Conservation (phyloP, 2,888 invertebrate genomes). For the Drosophila merina region DNA sequence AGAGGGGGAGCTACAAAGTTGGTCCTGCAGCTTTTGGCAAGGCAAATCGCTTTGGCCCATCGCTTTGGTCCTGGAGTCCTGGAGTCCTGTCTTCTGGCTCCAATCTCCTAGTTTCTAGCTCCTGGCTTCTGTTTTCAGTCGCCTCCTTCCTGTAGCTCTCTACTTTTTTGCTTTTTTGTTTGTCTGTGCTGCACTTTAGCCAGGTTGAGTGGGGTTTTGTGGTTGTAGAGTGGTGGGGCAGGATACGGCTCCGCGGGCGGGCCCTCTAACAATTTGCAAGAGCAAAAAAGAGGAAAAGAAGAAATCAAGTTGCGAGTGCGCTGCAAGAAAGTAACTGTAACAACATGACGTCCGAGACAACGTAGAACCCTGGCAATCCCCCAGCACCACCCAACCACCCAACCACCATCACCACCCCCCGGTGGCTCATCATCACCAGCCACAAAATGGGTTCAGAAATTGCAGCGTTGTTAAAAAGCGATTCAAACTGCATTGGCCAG, state of each 20-base stretch:
- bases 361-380: slow-evolving; percentile 26
- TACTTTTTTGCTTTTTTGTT: slow-evolving; percentile 17
- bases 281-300: slow-evolving; percentile 35
- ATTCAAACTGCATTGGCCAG: slow-evolving; percentile 66
- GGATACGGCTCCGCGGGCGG: slow-evolving; percentile 55
- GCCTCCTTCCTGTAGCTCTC: slow-evolving; percentile 29
- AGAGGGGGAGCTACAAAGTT: slow-evolving; percentile 64
- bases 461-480: slow-evolving; percentile 81
- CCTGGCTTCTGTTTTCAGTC: slow-evolving; percentile 33
- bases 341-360: slow-evolving; percentile 70
- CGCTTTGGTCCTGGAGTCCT: slow-evolving; percentile 27
- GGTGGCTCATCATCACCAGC: slow-evolving; percentile 42
- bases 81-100: slow-evolving; percentile 15
- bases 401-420: slow-evolving; percentile 7
- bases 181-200: slow-evolving; percentile 48
- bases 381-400: slow-evolving; percentile 3
- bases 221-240: slow-evolving; percentile 1
- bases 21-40: slow-evolving; percentile 77
- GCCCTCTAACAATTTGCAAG: slow-evolving; percentile 68
- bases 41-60: slow-evolving; percentile 74
- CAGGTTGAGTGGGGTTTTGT: slow-evolving; percentile 28
- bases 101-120: slow-evolving; percentile 22
- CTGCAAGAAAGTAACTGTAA: slow-evolving; percentile 74
- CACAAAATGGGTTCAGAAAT: slow-evolving; percentile 58
- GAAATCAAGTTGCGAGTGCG: slow-evolving; percentile 49